Percentiles rank a stretch among this genome's conserved stretches.
These are phyloP conservation scores for Rynchops niger DNA, from an alignment of 2,113 vertebrate genomes.

Conservation along the genomic window DNA sequence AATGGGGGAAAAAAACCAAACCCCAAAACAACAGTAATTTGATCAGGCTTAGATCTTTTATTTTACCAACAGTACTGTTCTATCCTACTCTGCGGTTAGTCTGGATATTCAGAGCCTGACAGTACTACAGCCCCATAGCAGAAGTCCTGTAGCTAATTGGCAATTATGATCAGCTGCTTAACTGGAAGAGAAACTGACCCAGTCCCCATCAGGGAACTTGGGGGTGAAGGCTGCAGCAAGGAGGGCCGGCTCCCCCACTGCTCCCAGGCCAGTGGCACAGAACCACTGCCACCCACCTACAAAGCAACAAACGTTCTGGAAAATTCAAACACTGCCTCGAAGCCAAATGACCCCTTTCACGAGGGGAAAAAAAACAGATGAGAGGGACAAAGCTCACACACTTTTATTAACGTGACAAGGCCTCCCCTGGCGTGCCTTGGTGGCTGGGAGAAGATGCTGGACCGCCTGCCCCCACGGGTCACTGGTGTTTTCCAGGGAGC, in stretches of 20 bases:
- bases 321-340: fast-evolving
- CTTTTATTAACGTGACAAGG: not conserved
- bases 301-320: not conserved
- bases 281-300: not conserved
- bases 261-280: not conserved
- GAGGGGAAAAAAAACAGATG: fast-evolving
- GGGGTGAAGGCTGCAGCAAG: not conserved
- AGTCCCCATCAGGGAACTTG: not conserved
- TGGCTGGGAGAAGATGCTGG: not conserved
- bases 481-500: not conserved
- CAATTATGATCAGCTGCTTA: not conserved
- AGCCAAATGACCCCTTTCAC: fast-evolving
- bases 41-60: not conserved
- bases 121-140: fast-evolving
- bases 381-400: not conserved
- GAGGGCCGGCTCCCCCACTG: not conserved
- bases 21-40: not conserved
- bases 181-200: fast-evolving
- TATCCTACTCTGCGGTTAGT: fast-evolving
- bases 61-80: not conserved
- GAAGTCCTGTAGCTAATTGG: not conserved
- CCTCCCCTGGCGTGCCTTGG: not conserved
- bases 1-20: not conserved
- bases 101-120: not conserved
- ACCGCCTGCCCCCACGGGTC: fast-evolving